phyloP scores from a whole-genome alignment of 2,888 invertebrate species.

The Serrognathus titanus region DNA sequence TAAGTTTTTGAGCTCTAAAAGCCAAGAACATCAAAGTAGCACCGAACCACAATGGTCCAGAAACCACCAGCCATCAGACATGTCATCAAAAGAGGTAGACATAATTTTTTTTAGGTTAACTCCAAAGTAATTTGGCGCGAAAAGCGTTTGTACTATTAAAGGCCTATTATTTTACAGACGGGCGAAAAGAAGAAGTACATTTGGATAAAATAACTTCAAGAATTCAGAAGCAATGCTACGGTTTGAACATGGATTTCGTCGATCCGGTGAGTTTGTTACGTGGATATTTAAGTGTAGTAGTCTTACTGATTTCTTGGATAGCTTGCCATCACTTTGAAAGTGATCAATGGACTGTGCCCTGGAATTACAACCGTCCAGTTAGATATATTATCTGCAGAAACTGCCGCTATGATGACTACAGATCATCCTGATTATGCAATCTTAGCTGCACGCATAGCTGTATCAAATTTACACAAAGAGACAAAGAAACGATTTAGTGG shows the following conservation, averaged over 20 bases:
- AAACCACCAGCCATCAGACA: no score
- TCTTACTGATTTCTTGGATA: constrained; percentile 36
- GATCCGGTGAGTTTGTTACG: constrained; percentile 75
- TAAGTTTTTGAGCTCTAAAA: no score
- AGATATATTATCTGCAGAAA: constrained; percentile 97
- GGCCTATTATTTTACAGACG: constrained; percentile 59
- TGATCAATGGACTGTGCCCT: constrained; percentile 90
- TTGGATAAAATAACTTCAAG: constrained; percentile 98
- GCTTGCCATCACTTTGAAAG: constrained; percentile 84
- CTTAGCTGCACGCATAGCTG: constrained; percentile 85
- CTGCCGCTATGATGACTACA: constrained; percentile 96
- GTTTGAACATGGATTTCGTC: constrained; percentile 91
- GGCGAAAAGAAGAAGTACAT: constrained; percentile 86
- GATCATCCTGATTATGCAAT: constrained; percentile 96
- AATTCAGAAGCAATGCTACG: constrained; percentile 93
- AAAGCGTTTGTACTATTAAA: no score
- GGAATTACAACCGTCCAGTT: constrained; percentile 96
- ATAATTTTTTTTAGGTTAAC: no score
- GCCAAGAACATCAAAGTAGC: no score
- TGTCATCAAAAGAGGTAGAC: no score
- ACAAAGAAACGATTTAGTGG: constrained; percentile 92
- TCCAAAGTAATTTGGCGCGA: background rate
- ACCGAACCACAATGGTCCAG: no score
- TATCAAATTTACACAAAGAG: constrained; percentile 97
- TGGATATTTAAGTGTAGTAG: background rate